Evolutionary conservation across 2,888 invertebrate species (phyloP).

Genomic region (Eudasyphora cyanicolor): DNA sequence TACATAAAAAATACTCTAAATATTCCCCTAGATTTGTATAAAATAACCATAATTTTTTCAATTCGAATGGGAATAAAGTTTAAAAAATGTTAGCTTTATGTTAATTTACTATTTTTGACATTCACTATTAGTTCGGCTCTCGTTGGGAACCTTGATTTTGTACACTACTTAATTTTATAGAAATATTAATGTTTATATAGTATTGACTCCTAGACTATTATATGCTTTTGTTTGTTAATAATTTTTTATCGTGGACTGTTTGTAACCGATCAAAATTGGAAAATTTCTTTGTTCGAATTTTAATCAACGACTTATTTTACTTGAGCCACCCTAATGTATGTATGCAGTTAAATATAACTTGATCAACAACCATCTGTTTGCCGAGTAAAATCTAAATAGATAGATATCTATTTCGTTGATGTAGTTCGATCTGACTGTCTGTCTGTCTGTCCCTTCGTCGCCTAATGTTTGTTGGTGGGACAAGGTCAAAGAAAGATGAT

Average conservation of each 20-base stretch:
- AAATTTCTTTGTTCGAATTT: too few relatives aligned
- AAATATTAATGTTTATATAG: too few relatives aligned
- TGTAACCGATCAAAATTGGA: too few relatives aligned
- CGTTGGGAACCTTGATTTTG: too few relatives aligned
- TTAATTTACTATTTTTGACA: too few relatives aligned
- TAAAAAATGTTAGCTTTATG: not conserved
- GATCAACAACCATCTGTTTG: not conserved
- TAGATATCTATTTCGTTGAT: not conserved
- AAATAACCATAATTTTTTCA: not conserved
- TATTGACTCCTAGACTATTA: too few relatives aligned
- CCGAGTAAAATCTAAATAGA: too few relatives aligned
- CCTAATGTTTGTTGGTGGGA: not conserved
- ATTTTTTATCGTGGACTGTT: too few relatives aligned
- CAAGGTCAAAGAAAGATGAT: constrained; percentile 1
- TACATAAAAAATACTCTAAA: not conserved
- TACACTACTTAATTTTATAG: too few relatives aligned
- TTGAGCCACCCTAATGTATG: not conserved
- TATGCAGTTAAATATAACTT: not conserved
- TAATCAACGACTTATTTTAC: too few relatives aligned
- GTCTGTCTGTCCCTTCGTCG: not conserved
- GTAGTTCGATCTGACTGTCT: not conserved
- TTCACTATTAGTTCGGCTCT: too few relatives aligned
- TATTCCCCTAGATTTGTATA: constrained; percentile 1
- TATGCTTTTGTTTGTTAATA: too few relatives aligned
- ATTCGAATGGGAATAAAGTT: not conserved